Evolutionary conservation across 2,113 vertebrate species (phyloP).

Genomic region (mouse (Mus musculus)): DNA sequence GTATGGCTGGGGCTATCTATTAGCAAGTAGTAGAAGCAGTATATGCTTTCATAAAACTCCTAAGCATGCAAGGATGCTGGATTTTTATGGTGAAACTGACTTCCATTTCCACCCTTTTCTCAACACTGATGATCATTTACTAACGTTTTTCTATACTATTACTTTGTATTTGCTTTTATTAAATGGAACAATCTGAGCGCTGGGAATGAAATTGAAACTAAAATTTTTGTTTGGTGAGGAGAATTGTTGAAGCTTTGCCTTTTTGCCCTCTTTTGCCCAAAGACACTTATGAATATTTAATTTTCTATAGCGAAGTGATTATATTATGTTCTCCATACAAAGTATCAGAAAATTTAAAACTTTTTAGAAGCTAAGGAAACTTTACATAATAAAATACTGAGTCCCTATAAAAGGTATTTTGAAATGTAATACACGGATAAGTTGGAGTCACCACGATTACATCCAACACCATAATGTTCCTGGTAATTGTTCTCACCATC

Average conservation of each 20-base stretch:
- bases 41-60: conserved; percentile 77
- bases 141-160: conserved; percentile 69
- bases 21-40: conserved; percentile 79
- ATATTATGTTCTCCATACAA: background rate
- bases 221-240: background rate
- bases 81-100: conserved; percentile 70
- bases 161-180: conserved; percentile 53
- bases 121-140: conserved; percentile 72
- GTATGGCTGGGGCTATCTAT: conserved; percentile 76
- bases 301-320: background rate
- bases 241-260: background rate
- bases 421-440: background rate
- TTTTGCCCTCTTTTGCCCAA: conserved; percentile 7
- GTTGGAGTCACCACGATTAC: background rate
- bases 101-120: conserved; percentile 54
- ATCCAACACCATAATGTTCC: background rate
- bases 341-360: background rate
- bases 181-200: conserved; percentile 63
- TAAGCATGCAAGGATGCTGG: conserved; percentile 74
- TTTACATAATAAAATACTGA: background rate
- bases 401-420: background rate
- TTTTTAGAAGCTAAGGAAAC: background rate
- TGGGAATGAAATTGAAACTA: background rate
- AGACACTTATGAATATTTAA: background rate
- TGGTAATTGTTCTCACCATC: background rate